A percentile compares a stretch with the other conserved stretches of the same genome.
phyloP scores from a whole-genome alignment of 2,113 vertebrate genomes.

The Bettongia penicillata region DNA sequence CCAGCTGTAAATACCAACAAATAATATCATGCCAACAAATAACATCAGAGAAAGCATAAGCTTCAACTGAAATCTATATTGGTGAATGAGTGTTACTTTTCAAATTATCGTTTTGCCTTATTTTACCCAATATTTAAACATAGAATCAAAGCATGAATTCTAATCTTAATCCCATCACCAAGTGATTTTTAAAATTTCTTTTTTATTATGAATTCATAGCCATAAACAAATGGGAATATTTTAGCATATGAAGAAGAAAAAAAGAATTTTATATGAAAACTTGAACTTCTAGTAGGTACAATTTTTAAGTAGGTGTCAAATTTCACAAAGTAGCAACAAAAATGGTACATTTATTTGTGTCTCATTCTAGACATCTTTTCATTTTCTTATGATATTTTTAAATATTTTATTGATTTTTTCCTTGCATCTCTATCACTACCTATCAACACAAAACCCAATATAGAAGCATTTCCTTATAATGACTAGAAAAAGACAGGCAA shows the following conservation, averaged over 20 bases:
- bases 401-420: not conserved
- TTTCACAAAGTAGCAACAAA: not conserved
- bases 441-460: not conserved
- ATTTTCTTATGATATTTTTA: not conserved
- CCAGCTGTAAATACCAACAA: not conserved
- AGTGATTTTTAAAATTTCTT: not conserved
- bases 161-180: not conserved
- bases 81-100: not conserved
- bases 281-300: not conserved
- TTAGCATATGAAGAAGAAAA: not conserved
- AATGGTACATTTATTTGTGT: not conserved
- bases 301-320: not conserved
- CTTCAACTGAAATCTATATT: not conserved
- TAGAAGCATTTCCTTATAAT: not conserved
- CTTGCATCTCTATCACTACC: not conserved
- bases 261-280: not conserved
- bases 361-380: not conserved
- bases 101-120: not conserved
- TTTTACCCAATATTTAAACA: not conserved
- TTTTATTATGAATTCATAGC: not conserved
- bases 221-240: not conserved
- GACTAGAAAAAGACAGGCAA: not conserved
- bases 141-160: not conserved
- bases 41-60: not conserved
- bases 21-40: not conserved